A percentile compares a stretch with the other conserved stretches of the same genome.
Conservation (phyloP, 2,113 vertebrate species). For the Stegostoma tigrinum region DNA sequence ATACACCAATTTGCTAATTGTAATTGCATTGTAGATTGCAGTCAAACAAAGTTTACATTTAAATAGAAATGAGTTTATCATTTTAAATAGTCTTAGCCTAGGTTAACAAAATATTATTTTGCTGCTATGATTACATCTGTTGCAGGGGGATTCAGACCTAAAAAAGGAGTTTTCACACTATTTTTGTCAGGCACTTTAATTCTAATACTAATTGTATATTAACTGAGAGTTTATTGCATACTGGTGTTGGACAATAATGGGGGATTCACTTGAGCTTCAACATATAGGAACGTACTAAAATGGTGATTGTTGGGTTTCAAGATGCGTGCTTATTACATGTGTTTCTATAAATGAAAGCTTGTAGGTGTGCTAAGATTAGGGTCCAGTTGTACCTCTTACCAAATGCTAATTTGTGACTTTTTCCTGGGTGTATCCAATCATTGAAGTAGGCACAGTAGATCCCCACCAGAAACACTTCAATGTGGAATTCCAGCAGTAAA, state of each 20-base stretch:
- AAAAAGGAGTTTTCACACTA: background rate
- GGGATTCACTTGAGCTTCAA: too few species aligned
- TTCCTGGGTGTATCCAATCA: background rate
- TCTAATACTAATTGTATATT: background rate
- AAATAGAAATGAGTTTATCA: background rate
- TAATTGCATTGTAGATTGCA: background rate
- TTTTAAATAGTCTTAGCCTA: background rate
- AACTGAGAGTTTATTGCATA: too few species aligned
- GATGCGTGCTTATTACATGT: too few species aligned
- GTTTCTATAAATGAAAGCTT: too few species aligned
- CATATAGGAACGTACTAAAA: too few species aligned
- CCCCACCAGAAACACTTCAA: background rate
- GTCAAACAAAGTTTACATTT: background rate
- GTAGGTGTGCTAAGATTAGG: too few species aligned
- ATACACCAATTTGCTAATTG: background rate
- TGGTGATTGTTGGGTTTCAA: too few species aligned
- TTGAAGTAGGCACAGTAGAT: background rate
- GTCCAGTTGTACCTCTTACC: too few species aligned
- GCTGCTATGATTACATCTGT: background rate
- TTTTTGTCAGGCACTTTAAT: background rate
- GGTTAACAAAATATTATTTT: background rate
- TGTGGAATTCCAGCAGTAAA: background rate
- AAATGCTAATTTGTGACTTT: background rate
- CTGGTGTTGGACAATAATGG: too few species aligned
- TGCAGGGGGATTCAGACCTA: background rate